Evolutionary conservation across 2,888 invertebrate species (phyloP).

Genomic region (Acrocyrtus sp.): DNA sequence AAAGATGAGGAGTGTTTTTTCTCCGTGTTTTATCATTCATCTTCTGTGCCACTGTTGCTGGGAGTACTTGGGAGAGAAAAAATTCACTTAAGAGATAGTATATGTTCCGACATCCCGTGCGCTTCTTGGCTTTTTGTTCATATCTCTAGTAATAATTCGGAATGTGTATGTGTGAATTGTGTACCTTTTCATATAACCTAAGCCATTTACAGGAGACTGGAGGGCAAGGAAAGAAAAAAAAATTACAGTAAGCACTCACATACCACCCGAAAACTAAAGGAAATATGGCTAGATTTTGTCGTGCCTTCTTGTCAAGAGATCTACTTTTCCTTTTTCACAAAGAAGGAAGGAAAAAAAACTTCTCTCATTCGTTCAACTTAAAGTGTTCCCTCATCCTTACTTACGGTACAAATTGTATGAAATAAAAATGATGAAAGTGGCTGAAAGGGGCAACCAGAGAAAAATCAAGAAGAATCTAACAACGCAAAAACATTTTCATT

Average conservation of each 20-base stretch:
- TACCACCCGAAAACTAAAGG: background rate
- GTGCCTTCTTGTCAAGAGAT: slow-evolving; percentile 37
- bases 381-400: slow-evolving; percentile 6
- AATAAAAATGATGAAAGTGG: slow-evolving; percentile 8
- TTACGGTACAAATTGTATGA: slow-evolving; percentile 1
- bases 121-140: background rate
- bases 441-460: slow-evolving; percentile 1
- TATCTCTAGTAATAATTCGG: background rate
- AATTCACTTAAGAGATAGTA: no score
- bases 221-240: background rate
- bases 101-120: no score
- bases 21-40: slow-evolving; percentile 45
- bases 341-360: background rate
- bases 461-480: background rate
- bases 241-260: slow-evolving; percentile 10
- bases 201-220: background rate
- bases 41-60: slow-evolving; percentile 11
- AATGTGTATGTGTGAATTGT: no score
- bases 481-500: background rate
- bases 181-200: background rate
- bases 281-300: slow-evolving; percentile 22
- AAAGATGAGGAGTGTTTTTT: slow-evolving; percentile 8
- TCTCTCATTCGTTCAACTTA: slow-evolving; percentile 16
- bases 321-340: slow-evolving; percentile 38
- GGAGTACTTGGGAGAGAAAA: background rate